Percentiles rank a stretch among this genome's conserved stretches.
phyloP scores from a whole-genome alignment of 2,113 vertebrate species.

The Ageneiosus marmoratus region DNA sequence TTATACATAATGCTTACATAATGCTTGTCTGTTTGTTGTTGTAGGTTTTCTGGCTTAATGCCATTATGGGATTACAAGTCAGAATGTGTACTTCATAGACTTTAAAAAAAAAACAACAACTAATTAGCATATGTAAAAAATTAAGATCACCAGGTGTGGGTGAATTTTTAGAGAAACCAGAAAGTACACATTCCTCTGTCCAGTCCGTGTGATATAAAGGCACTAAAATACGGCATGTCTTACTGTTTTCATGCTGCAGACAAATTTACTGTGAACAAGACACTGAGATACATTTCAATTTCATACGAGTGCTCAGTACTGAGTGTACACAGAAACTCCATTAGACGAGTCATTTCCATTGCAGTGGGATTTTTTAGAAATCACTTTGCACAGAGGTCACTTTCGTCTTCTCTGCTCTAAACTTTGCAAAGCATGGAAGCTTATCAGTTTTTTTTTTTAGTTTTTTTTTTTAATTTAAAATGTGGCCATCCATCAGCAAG shows the following conservation, averaged over 20 bases:
- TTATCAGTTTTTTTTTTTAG: conserved; percentile 46
- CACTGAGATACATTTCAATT: neutral
- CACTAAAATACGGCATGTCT: neutral
- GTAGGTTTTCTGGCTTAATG: neutral
- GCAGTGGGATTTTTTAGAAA: too few species aligned
- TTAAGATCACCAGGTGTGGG: too few species aligned
- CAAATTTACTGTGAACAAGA: neutral
- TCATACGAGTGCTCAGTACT: neutral
- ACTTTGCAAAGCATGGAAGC: conserved; percentile 35
- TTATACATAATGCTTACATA: too few species aligned
- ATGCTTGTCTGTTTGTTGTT: too few species aligned
- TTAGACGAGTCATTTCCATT: conserved; percentile 10
- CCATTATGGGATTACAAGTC: neutral
- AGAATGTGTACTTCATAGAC: neutral
- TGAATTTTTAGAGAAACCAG: neutral
- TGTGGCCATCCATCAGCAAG: conserved; percentile 45
- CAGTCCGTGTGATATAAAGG: neutral
- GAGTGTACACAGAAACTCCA: neutral
- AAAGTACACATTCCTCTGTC: neutral
- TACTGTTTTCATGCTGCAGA: neutral
- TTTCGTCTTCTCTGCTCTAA: conserved; percentile 17
- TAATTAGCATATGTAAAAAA: neutral
- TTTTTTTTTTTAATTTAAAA: conserved; percentile 31
- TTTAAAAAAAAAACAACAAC: neutral
- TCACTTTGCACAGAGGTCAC: conserved; percentile 22